Percentiles rank a stretch among this genome's conserved stretches.
Evolutionary conservation across 2,113 vertebrate species (phyloP).

Genomic region (Psammodynastes pulverulentus): DNA sequence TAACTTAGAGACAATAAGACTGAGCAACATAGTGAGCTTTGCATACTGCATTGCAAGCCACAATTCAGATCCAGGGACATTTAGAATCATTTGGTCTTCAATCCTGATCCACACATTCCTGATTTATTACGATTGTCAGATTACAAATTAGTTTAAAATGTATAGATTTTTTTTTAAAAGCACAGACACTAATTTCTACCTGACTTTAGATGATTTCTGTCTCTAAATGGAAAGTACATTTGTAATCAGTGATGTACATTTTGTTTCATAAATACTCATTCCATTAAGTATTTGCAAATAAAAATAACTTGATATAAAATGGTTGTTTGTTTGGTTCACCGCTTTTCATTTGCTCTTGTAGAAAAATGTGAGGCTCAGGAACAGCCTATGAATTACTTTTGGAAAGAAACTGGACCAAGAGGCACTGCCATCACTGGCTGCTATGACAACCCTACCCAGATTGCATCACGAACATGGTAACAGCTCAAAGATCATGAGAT

Average conservation of each 20-base stretch:
- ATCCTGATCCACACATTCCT: background rate
- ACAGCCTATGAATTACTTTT: constrained; percentile 72
- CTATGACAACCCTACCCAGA: constrained; percentile 76
- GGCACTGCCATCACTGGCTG: constrained; percentile 69
- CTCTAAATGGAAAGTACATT: background rate
- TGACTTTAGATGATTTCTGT: background rate
- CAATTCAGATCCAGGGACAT: background rate
- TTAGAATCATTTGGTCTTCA: background rate
- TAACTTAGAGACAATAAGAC: background rate
- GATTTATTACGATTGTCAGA: background rate
- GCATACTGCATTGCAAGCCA: background rate
- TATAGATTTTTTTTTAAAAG: background rate
- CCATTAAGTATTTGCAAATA: background rate
- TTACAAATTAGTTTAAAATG: background rate
- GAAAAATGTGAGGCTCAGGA: constrained; percentile 75
- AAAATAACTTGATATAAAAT: background rate
- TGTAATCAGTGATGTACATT: background rate
- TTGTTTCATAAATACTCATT: background rate
- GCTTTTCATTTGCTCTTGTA: constrained; percentile 49
- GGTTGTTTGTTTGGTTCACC: background rate
- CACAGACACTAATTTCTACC: background rate
- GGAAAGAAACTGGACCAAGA: constrained; percentile 76
- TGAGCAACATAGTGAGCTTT: background rate
- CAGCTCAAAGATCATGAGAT: constrained; percentile 20
- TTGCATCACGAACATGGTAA: constrained; percentile 84